A percentile compares a stretch with the other conserved stretches of the same genome.
phyloP scores from a whole-genome alignment of 2,113 vertebrate species.

The Thamnaconus septentrionalis region DNA sequence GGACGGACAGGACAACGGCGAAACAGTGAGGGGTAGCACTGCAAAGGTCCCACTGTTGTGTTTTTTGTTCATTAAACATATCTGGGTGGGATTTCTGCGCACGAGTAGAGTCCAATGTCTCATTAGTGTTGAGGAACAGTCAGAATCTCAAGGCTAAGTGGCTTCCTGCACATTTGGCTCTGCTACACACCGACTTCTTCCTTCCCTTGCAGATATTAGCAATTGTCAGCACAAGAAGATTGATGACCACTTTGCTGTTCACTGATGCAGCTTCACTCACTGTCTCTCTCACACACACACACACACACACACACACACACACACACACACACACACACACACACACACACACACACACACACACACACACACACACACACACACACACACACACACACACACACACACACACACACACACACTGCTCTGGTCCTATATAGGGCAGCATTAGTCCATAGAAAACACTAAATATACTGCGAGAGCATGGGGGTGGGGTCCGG shows the following conservation, averaged over 20 bases:
- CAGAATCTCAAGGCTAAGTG: neutral
- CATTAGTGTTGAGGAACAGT: too few relatives aligned
- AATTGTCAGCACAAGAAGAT: slow-evolving; percentile 13
- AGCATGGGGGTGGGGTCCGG: neutral
- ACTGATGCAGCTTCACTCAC: slow-evolving; percentile 26
- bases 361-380: neutral
- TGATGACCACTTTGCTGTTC: slow-evolving; percentile 20
- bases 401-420: neutral
- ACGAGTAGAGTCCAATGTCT: too few relatives aligned
- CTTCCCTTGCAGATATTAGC: slow-evolving; percentile 8
- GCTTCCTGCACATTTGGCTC: neutral
- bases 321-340: neutral
- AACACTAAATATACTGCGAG: slow-evolving; percentile 34
- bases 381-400: neutral
- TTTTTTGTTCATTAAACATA: too few relatives aligned
- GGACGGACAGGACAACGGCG: slow-evolving; percentile 17
- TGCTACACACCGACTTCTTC: neutral
- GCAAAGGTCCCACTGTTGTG: too few relatives aligned
- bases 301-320: neutral
- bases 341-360: neutral
- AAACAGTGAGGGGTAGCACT: neutral
- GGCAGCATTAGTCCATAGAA: slow-evolving; percentile 23
- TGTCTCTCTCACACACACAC: neutral
- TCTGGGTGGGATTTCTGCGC: too few relatives aligned
- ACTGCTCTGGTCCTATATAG: slow-evolving; percentile 14